Evolutionary conservation across 2,797 vertebrate species (phyloP).

Genomic region (Phataginus tetradactyla): DNA sequence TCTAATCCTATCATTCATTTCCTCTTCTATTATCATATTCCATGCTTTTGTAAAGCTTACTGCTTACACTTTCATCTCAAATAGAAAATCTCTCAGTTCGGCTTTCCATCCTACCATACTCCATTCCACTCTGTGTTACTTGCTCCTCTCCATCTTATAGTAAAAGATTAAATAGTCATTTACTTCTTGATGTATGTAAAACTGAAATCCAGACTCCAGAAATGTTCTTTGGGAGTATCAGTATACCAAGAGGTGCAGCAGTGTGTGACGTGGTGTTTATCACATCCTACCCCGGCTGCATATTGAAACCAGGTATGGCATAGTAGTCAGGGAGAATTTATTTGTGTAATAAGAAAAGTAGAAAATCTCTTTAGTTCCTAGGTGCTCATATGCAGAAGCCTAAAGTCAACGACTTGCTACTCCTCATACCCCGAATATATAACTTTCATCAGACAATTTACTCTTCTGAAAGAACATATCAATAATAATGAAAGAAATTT

Average conservation of each 20-base stretch:
- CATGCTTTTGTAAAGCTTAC: conserved; percentile 67
- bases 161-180: conserved; percentile 80
- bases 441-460: conserved; percentile 78
- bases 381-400: conserved; percentile 41
- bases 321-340: conserved; percentile 66
- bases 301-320: conserved; percentile 55
- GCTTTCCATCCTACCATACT: conserved; percentile 75
- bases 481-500: conserved; percentile 82
- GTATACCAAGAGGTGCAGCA: conserved; percentile 28
- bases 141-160: conserved; percentile 70
- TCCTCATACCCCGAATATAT: conserved; percentile 76
- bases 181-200: conserved; percentile 77
- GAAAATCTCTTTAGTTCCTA: conserved; percentile 65
- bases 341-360: conserved; percentile 73
- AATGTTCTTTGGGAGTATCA: conserved; percentile 53
- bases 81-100: conserved; percentile 73
- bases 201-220: conserved; percentile 74
- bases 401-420: conserved; percentile 75
- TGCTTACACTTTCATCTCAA: conserved; percentile 75
- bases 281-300: not conserved
- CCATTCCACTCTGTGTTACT: conserved; percentile 79
- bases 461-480: conserved; percentile 76
- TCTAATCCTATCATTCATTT: conserved; percentile 76
- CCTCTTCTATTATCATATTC: conserved; percentile 72
- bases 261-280: not conserved